Conservation (phyloP, 2,888 invertebrate genomes). For the Euplagia quadripunctaria region DNA sequence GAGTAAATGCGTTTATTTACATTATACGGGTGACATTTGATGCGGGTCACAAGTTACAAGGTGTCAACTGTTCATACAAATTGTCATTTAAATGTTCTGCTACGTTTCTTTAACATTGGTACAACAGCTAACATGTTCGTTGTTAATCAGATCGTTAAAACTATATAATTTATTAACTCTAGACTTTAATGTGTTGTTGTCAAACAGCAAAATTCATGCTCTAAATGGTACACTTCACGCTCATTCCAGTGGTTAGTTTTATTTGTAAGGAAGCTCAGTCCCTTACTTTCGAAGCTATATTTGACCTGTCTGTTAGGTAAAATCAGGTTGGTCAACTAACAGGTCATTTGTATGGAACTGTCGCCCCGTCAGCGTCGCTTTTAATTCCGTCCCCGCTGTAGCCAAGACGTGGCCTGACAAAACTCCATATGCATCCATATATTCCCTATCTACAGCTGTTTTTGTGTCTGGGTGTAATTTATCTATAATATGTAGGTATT, state of each 20-base stretch:
- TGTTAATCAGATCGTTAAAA: neutral
- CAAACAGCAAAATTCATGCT: neutral
- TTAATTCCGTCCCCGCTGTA: too few relatives aligned
- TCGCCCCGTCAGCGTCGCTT: too few relatives aligned
- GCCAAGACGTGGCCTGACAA: too few relatives aligned
- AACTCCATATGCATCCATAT: too few relatives aligned
- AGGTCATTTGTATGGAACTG: too few relatives aligned
- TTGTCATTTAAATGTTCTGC: conserved; percentile 13
- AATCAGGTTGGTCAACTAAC: too few relatives aligned
- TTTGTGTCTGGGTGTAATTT: too few relatives aligned
- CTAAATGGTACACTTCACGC: neutral
- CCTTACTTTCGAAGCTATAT: neutral
- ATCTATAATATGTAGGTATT: too few relatives aligned
- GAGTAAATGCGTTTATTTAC: conserved; percentile 31
- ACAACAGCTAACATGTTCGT: neutral
- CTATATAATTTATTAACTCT: neutral
- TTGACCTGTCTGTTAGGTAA: too few relatives aligned
- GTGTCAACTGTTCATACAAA: conserved; percentile 1
- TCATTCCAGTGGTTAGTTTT: neutral
- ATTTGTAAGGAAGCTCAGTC: neutral
- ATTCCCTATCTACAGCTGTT: too few relatives aligned
- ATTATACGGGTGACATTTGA: conserved; percentile 41
- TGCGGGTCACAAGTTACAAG: conserved; percentile 37
- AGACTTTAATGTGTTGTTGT: neutral
- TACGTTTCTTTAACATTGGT: neutral